Evolutionary conservation across 2,888 invertebrate species (phyloP).

Genomic region (Bimastos eiseni): DNA sequence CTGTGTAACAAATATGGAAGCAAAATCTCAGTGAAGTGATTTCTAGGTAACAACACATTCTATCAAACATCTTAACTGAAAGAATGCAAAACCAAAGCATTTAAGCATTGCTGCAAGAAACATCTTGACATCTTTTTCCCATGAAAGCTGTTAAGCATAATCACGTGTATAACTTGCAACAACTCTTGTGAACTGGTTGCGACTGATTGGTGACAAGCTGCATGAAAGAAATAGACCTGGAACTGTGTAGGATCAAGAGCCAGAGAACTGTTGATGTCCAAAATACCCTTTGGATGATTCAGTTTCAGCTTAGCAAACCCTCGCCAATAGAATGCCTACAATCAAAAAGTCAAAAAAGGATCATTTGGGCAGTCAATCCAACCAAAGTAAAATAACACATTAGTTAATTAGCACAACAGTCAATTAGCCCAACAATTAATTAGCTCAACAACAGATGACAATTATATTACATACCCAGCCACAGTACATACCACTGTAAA

Average conservation of each 20-base stretch:
- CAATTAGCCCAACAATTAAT: neutral
- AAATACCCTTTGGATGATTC: slow-evolving; percentile 57
- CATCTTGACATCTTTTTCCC: neutral
- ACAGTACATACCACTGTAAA: neutral
- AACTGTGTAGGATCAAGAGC: slow-evolving; percentile 60
- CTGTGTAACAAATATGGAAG: neutral
- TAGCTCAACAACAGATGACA: neutral
- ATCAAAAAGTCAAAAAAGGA: neutral
- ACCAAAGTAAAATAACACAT: neutral
- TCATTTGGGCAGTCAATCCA: neutral
- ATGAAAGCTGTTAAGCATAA: neutral
- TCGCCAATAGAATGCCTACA: slow-evolving; percentile 59
- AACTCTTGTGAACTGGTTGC: slow-evolving; percentile 4
- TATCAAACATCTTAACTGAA: neutral
- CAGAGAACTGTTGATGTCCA: slow-evolving; percentile 61
- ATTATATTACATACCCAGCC: neutral
- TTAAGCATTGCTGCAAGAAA: neutral
- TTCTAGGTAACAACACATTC: neutral
- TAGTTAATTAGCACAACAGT: neutral
- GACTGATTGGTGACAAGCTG: neutral
- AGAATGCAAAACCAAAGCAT: neutral
- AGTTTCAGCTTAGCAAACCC: slow-evolving; percentile 57
- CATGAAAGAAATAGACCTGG: slow-evolving; percentile 49
- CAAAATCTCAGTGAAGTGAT: neutral
- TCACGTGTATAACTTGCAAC: neutral